Conservation (phyloP, 2,113 vertebrate genomes). For the Centropus unirufus region DNA sequence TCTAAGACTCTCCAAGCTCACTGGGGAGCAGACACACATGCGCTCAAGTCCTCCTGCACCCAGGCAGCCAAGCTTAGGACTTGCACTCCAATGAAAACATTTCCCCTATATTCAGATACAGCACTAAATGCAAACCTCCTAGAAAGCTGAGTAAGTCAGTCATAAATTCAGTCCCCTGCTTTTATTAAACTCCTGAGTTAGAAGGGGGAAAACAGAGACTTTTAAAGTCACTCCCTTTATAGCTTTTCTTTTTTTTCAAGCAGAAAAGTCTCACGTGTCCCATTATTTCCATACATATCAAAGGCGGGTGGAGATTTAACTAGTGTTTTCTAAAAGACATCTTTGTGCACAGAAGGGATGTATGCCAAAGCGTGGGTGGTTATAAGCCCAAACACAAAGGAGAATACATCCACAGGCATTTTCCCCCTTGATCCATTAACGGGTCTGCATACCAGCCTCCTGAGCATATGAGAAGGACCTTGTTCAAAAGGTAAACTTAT, state of each 20-base stretch:
- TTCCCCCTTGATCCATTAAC: conserved; percentile 65
- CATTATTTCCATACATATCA: conserved; percentile 72
- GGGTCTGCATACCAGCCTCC: conserved; percentile 65
- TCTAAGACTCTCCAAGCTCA: neutral
- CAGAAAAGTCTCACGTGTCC: conserved; percentile 59
- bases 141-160: neutral
- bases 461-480: conserved; percentile 46
- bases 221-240: conserved; percentile 32
- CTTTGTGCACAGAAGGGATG: conserved; percentile 67
- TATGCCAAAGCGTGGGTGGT: conserved; percentile 71
- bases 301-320: conserved; percentile 67
- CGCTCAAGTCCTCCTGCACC: neutral
- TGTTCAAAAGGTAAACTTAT: conserved; percentile 69
- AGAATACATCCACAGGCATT: conserved; percentile 70
- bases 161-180: conserved; percentile 7
- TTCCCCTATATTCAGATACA: neutral
- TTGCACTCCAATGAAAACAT: neutral
- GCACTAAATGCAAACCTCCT: neutral
- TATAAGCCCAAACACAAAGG: conserved; percentile 66
- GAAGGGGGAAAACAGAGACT: neutral
- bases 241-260: neutral
- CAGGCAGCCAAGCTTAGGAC: neutral
- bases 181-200: neutral
- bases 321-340: conserved; percentile 66
- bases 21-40: fast-evolving